These are phyloP conservation scores for rat (Rattus norvegicus) DNA, from an alignment of 2,113 vertebrate genomes.

Conservation along the genomic window DNA sequence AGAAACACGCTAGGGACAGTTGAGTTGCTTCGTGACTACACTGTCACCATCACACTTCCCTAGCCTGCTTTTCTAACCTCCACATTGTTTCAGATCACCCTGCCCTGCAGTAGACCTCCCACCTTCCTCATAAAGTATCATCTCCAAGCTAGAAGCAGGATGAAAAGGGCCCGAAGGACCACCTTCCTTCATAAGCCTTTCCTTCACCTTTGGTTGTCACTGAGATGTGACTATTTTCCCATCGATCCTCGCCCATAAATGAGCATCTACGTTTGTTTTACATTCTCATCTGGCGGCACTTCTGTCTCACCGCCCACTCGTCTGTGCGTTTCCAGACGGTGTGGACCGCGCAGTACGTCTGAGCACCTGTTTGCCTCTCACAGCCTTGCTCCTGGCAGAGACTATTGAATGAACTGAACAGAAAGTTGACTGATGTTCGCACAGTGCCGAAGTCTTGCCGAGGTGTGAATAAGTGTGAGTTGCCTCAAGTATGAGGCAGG, in stretches of 20 bases:
- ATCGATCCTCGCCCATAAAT: neutral
- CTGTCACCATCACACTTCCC: neutral
- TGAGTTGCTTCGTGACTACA: fast-evolving
- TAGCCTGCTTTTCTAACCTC: neutral
- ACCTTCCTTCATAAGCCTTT: neutral
- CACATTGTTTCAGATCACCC: neutral
- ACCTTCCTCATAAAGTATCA: neutral
- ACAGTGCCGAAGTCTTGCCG: slow-evolving; percentile 22
- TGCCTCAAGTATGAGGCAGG: slow-evolving; percentile 33
- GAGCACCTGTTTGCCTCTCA: neutral
- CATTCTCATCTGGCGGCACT: neutral
- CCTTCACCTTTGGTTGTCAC: neutral
- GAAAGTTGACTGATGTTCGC: slow-evolving; percentile 2
- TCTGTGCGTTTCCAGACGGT: neutral
- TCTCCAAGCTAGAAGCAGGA: neutral
- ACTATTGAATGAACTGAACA: neutral
- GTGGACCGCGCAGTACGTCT: neutral
- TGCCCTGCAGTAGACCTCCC: neutral
- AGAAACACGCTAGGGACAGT: neutral
- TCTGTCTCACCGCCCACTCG: neutral
- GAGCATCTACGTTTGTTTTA: neutral
- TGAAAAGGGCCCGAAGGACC: too few species aligned
- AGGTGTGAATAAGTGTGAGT: slow-evolving; percentile 53
- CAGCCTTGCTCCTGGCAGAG: neutral
- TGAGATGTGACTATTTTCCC: neutral